Percentiles rank a stretch among this genome's conserved stretches.
phyloP scores from a whole-genome alignment of 2,797 vertebrate genomes.

The Erethizon dorsatum region DNA sequence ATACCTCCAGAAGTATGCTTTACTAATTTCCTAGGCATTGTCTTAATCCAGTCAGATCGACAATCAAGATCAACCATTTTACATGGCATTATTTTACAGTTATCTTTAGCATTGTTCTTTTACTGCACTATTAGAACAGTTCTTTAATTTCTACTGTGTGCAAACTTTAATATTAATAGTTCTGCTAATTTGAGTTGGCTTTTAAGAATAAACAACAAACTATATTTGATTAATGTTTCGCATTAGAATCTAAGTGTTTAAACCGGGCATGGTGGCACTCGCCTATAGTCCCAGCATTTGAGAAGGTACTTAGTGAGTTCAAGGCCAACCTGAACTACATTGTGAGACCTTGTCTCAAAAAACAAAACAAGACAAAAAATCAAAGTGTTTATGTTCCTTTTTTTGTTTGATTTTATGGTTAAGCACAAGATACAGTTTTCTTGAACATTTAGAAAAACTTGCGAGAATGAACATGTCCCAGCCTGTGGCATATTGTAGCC shows the following conservation, averaged over 20 bases:
- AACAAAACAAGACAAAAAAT: not conserved
- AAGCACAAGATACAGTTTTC: slow-evolving; percentile 24
- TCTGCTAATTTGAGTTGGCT: slow-evolving; percentile 11
- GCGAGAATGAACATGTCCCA: slow-evolving; percentile 25
- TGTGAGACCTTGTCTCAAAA: not conserved
- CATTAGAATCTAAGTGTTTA: slow-evolving; percentile 34
- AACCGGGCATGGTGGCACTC: not conserved
- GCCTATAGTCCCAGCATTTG: not conserved
- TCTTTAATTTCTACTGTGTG: not conserved
- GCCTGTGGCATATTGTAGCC: not conserved
- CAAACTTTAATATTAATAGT: slow-evolving; percentile 26
- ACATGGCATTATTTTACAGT: not conserved
- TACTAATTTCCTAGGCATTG: not conserved
- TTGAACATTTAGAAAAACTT: slow-evolving; percentile 27
- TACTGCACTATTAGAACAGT: not conserved
- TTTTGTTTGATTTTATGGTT: slow-evolving; percentile 59
- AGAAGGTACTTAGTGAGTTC: not conserved
- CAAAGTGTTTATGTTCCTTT: not conserved
- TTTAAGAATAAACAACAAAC: slow-evolving; percentile 18
- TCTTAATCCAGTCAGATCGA: not conserved
- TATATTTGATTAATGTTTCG: slow-evolving; percentile 1
- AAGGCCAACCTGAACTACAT: not conserved
- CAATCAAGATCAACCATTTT: not conserved
- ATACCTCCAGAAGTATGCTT: not conserved
- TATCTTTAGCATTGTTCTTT: not conserved